Base-by-base conservation (phyloP, 2,888 invertebrate genomes). In the Stictocephala bisonia region DNA sequence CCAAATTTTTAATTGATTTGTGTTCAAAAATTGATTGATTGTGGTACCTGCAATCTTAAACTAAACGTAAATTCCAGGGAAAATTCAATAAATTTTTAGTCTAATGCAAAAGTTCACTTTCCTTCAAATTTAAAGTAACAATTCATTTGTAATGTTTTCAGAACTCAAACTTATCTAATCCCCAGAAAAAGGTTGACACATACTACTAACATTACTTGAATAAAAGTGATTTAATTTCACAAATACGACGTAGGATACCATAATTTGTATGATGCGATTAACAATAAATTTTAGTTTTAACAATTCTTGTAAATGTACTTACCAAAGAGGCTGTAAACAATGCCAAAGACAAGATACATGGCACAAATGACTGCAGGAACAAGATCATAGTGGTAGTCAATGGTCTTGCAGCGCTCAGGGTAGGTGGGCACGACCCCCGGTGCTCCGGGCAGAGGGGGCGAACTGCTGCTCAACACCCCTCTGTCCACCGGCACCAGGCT, bases 261-360 rank as follows among this genome's bases (percentile, higher is more conserved):
- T n/a, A n/a, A n/a, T n/a, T n/a, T n/a, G n/a, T n/a, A n/a, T n/a
- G n/a, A n/a, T n/a, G n/a, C n/a, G n/a, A n/a, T n/a, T n/a, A n/a
- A n/a, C n/a, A n/a, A n/a, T n/a, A n/a, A n/a, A n/a, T n/a, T n/a
- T n/a, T n/a, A n/a, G n/a, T n/a, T n/a, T n/a, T n/a, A n/a, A n/a
- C n/a, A n/a, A n/a, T n/a, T n/a, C n/a, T n/a, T 35, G 11, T 9
- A 35, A 7, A 35, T 35, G 35, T 9, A 76, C 90, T 89, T 85
- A 93, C 94, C 95, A 83, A 93, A 91, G 78, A 94, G 87, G 76
- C 93, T 93, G 83, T 94, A 95, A 73, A 95, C 89, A 78, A 94
- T 89, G 74, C 94, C 95, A 84, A 95, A 93, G 48, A 92, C 88
- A 78, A 92, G 89, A 82, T 91, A 91, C 86, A 91, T 88, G 75